phyloP scores from a whole-genome alignment of 1,140 invertebrate species.

The Asbolus verrucosus region DNA sequence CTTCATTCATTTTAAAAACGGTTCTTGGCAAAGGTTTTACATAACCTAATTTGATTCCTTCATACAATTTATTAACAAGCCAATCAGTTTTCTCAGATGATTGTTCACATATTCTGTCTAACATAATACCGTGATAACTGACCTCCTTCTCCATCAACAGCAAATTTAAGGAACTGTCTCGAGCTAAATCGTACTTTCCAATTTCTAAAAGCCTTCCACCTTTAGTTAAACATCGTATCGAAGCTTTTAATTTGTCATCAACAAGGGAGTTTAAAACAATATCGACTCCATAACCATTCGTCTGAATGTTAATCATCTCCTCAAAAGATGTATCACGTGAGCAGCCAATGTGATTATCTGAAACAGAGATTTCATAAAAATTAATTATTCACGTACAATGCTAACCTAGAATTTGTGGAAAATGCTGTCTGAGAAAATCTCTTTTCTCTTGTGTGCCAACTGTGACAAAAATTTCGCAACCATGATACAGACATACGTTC shows the following conservation, averaged over 20 bases:
- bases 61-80: slow-evolving; percentile 61
- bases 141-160: too few relatives aligned
- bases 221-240: too few relatives aligned
- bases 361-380: slow-evolving; percentile 6
- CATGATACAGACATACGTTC: slow-evolving; percentile 77
- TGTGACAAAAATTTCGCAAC: slow-evolving; percentile 80
- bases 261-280: slow-evolving; percentile 76
- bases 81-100: slow-evolving; percentile 60
- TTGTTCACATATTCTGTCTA: slow-evolving; percentile 79
- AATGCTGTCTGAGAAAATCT: slow-evolving; percentile 77
- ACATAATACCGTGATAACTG: slow-evolving; percentile 88
- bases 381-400: neutral
- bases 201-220: too few relatives aligned
- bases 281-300: slow-evolving; percentile 75
- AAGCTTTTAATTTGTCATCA: too few relatives aligned
- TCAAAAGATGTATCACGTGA: slow-evolving; percentile 75
- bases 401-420: slow-evolving; percentile 73
- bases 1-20: slow-evolving; percentile 72
- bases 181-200: too few relatives aligned
- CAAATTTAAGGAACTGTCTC: too few relatives aligned
- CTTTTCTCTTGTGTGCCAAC: slow-evolving; percentile 82
- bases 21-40: too few relatives aligned
- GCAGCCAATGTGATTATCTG: slow-evolving; percentile 69
- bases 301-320: slow-evolving; percentile 70
- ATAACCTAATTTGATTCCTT: slow-evolving; percentile 70